Conservation (phyloP, 2,797 vertebrate genomes). For the Manis javanica region DNA sequence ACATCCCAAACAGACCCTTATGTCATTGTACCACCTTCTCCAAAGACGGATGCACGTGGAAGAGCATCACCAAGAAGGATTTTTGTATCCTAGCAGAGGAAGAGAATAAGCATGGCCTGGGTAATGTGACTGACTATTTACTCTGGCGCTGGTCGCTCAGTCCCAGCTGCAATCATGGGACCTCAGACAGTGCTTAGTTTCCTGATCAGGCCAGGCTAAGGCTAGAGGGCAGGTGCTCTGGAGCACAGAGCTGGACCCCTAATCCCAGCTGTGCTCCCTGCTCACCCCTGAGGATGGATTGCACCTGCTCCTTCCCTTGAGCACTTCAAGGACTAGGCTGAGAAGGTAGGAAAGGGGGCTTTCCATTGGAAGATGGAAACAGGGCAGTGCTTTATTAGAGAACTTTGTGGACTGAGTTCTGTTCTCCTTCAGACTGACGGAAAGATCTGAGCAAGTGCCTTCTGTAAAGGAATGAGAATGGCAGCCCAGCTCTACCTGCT, state of each 20-base stretch:
- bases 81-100: not conserved
- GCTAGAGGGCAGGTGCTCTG: not conserved
- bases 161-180: not conserved
- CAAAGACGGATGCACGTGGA: not conserved
- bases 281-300: not conserved
- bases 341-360: not conserved
- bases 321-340: not conserved
- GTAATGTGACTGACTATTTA: not conserved
- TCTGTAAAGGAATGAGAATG: not conserved
- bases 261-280: not conserved
- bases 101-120: not conserved
- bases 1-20: not conserved
- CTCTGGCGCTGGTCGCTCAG: not conserved
- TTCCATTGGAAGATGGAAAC: not conserved
- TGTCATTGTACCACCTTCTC: not conserved
- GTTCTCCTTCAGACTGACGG: not conserved
- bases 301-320: not conserved
- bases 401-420: not conserved
- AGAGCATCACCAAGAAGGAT: not conserved
- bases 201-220: not conserved
- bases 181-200: not conserved
- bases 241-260: not conserved
- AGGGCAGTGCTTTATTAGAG: not conserved
- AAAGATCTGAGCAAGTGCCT: not conserved
- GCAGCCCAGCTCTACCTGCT: not conserved